Evolutionary conservation across 2,113 vertebrate genomes (phyloP), one percentile per base, ranked within the genome.

Genomic region (Blennius ocellaris): DNA sequence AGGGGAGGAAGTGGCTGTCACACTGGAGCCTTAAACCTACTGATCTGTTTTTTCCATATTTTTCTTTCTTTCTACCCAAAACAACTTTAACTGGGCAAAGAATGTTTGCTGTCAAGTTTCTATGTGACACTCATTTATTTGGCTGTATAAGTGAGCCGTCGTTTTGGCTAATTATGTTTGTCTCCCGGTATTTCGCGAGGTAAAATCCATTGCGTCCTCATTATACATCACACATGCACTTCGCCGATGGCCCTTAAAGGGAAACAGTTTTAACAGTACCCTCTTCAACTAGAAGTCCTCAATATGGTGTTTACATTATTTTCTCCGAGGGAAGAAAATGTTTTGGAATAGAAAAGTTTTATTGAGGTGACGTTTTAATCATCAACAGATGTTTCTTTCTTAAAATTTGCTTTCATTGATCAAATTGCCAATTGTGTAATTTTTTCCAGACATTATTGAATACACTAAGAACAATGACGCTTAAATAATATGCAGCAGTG

Each of bases 161-260:
- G 64, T 90, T 84, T 80, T 4, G 37, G 73, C 69, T 85, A 61
- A 84, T 80, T 68, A 69, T 11, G n/a, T 49, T 58, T 82, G 67
- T 76, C 76, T 78, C 50, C 51, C 43, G 45, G 40, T 57, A 63
- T 57, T 50, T 62, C 1, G 67, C 73, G 53, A 61, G 15, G 43
- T 43, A 7, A 38, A 63, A 36, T 51, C 38, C 6, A 40, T 41
- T 55, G 36, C 39, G 70, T 44, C 21, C 39, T 61, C 5, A 60
- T 50, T 68, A 36, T 57, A 17, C 47, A 11, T 68, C 17, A 21
- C 16, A 8, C 38, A 2, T 7, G 11, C 15, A 56, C 5, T 30
- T 30, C 21, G 2, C 21, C 4, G 21, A 4, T 0, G 44, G 8
- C 17, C 70, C 6, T 69, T 53, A 48, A 37, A 71, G 11, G 40